These are phyloP conservation scores for Pangasius macronema DNA, from an alignment of 2,797 vertebrate genomes.

Conservation along the genomic window DNA sequence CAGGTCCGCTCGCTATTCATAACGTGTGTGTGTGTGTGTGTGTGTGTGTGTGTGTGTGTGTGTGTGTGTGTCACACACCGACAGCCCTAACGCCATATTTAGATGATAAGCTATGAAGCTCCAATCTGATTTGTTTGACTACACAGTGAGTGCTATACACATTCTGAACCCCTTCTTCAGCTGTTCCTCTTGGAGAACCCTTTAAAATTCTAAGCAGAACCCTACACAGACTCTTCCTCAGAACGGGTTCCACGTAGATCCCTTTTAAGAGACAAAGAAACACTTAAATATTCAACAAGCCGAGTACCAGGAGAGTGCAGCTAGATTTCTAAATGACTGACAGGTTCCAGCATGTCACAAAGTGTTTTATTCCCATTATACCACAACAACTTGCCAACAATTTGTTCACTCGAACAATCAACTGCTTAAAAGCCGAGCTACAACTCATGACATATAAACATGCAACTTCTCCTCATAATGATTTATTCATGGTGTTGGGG, in stretches of 20 bases:
- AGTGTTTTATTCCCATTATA: not conserved
- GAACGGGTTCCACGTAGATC: not conserved
- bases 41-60: slow-evolving; percentile 1
- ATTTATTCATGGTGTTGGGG: too few relatives aligned
- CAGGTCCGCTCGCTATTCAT: not conserved
- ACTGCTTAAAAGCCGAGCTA: too few relatives aligned
- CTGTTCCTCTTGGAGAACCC: not conserved
- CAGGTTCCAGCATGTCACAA: not conserved
- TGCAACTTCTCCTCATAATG: too few relatives aligned
- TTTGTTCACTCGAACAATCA: too few relatives aligned
- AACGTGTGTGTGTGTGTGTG: not conserved
- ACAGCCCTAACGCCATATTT: not conserved
- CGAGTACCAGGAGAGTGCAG: not conserved
- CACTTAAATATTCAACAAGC: not conserved
- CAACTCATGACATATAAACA: too few relatives aligned
- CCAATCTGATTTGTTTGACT: not conserved
- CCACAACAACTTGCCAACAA: not conserved
- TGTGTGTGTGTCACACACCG: not conserved
- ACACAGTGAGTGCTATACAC: not conserved
- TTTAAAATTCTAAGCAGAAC: not conserved
- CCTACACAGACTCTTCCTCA: not conserved
- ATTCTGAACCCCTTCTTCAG: not conserved
- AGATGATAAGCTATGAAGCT: not conserved
- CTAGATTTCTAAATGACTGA: not conserved
- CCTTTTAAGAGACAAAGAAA: not conserved